phyloP scores from a whole-genome alignment of 2,888 invertebrate genomes.

The Cantharis rufa region DNA sequence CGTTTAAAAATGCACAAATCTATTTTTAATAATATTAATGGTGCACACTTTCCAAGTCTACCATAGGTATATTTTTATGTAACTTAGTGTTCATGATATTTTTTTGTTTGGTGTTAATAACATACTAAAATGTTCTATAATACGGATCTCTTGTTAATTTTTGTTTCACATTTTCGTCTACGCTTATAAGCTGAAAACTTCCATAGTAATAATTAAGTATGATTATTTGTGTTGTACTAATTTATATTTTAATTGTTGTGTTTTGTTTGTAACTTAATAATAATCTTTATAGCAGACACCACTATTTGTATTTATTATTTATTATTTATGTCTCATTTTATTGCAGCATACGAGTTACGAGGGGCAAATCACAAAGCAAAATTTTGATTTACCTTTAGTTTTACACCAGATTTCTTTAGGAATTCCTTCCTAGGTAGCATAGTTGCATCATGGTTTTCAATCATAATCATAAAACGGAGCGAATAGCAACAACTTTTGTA shows the following conservation, averaged over 20 bases:
- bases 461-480: background rate
- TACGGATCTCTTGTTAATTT: background rate
- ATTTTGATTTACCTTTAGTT: no score
- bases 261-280: constrained; percentile 14
- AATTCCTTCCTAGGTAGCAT: no score
- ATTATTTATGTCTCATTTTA: background rate
- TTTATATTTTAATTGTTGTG: constrained; percentile 16
- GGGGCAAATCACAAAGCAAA: no score
- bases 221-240: constrained; percentile 6
- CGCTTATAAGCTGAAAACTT: background rate
- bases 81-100: background rate
- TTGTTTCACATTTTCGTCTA: background rate
- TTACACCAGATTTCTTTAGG: no score
- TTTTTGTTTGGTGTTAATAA: background rate
- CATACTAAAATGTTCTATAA: background rate
- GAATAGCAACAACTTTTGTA: no score
- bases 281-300: constrained; percentile 4
- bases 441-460: no score
- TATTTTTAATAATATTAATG: background rate
- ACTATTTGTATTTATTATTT: background rate
- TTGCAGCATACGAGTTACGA: background rate
- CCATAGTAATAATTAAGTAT: background rate
- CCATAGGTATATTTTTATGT: background rate
- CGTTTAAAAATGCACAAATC: background rate
- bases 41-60: background rate